Evolutionary conservation across 2,797 vertebrate species (phyloP), one percentile per base, ranked within the genome.

Genomic region (Sciaenops ocellatus): DNA sequence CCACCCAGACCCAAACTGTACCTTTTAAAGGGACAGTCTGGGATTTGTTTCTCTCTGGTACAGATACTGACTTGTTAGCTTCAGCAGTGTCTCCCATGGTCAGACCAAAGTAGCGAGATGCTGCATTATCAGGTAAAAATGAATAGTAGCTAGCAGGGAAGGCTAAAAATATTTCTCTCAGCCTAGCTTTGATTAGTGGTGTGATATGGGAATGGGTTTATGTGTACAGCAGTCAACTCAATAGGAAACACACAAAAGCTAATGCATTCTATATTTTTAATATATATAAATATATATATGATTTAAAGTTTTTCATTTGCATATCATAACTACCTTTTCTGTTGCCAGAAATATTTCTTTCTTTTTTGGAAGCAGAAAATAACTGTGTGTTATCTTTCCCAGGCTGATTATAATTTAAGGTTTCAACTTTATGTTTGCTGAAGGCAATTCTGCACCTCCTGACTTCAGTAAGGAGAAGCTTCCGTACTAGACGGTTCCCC

Each of bases 1-100:
- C 78, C 30, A 73, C 77, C 67, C 75, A 84, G 48, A 76, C 69
- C 77, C 82, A 76, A 78, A 83, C 30, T 44, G 46, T 57, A 76
- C 73, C 55, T 72, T 38, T 76, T 78, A 66, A 82, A 86, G 59
- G 12, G 61, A 83, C 9, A 57, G 28, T 75, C 73, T 57, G 11
- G 7, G 16, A 34, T 65, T 47, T 64, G 34, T 52, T 79, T 80
- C 5, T 84, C 41, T 34, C 41, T 67, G 22, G 38, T 60, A 55
- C 30, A 59, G 1, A 38, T 74, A 67, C 59, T 61, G 42, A 63
- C 47, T 69, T 7, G 76, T 52, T 75, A 61, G 16, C n/a, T 50
- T 63, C 74, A 61, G 42, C 44, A 28, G 41, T 4, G 22, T 30
- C 44, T 9, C 7, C 41, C 60, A 47, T 44, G 30, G n/a, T 51